phyloP scores from a whole-genome alignment of 2,113 vertebrate species.

The Nothocercus nigrocapillus region DNA sequence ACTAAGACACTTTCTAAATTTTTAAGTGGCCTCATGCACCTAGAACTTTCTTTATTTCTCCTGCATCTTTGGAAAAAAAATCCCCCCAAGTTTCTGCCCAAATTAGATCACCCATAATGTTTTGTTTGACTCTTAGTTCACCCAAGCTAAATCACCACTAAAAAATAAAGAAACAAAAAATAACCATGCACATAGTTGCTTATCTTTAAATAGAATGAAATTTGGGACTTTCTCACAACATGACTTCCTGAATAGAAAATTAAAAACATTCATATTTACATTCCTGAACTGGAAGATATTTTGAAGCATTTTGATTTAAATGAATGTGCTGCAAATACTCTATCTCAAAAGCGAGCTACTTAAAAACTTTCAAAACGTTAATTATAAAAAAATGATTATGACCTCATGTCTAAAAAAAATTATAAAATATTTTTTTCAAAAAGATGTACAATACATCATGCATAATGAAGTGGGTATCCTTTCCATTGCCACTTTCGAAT shows the following conservation, averaged over 20 bases:
- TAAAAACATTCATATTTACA: neutral
- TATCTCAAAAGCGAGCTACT: neutral
- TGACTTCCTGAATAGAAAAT: neutral
- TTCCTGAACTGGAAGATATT: neutral
- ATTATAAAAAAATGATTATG: neutral
- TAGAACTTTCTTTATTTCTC: neutral
- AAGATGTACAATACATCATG: neutral
- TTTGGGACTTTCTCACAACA: neutral
- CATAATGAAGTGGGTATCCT: neutral
- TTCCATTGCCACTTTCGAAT: neutral
- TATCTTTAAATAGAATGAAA: neutral
- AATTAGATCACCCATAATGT: neutral
- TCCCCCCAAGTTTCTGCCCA: neutral
- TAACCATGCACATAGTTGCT: fast-evolving
- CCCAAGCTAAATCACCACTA: neutral
- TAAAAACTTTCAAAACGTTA: neutral
- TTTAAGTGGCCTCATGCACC: neutral
- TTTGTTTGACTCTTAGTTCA: neutral
- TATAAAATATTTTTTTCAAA: neutral
- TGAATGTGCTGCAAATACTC: neutral
- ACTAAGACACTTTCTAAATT: neutral
- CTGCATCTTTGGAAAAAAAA: neutral
- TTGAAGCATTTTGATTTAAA: neutral
- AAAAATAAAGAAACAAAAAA: neutral
- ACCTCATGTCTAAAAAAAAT: neutral